phyloP scores from a whole-genome alignment of 1,140 invertebrate species.

The Arion vulgaris region DNA sequence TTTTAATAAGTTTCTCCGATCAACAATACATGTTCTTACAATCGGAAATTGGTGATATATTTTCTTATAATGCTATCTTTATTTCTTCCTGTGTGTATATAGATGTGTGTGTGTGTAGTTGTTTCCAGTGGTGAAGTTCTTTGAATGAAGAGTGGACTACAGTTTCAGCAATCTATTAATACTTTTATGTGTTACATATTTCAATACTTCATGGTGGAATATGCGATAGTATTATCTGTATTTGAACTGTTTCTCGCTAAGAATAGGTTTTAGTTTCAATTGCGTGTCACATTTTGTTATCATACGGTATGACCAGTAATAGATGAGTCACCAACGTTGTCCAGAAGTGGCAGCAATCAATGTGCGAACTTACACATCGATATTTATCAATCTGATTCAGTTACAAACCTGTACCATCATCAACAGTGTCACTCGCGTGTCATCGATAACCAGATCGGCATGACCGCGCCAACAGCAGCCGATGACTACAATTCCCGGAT shows the following conservation, averaged over 20 bases:
- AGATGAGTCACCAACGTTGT: background rate
- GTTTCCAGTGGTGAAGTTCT: no score
- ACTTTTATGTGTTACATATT: background rate
- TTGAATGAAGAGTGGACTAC: no score
- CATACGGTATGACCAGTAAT: background rate
- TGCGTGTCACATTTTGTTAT: background rate
- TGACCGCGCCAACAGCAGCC: conserved; percentile 4
- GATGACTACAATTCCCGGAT: background rate
- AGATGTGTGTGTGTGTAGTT: no score
- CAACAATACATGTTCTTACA: no score
- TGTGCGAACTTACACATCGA: background rate
- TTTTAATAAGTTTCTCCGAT: no score
- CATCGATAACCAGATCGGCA: background rate
- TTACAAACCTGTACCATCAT: background rate
- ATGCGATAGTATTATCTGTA: background rate
- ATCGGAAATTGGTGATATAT: no score
- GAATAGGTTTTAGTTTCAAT: background rate
- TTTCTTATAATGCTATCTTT: no score
- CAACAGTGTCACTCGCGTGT: background rate
- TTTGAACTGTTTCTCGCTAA: no score
- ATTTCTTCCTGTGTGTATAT: no score
- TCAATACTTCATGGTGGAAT: background rate
- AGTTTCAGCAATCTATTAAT: background rate
- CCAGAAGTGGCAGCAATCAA: background rate
- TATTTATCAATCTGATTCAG: background rate